Conservation (phyloP, 1,140 invertebrate genomes). For the Cheumatopsyche charites region DNA sequence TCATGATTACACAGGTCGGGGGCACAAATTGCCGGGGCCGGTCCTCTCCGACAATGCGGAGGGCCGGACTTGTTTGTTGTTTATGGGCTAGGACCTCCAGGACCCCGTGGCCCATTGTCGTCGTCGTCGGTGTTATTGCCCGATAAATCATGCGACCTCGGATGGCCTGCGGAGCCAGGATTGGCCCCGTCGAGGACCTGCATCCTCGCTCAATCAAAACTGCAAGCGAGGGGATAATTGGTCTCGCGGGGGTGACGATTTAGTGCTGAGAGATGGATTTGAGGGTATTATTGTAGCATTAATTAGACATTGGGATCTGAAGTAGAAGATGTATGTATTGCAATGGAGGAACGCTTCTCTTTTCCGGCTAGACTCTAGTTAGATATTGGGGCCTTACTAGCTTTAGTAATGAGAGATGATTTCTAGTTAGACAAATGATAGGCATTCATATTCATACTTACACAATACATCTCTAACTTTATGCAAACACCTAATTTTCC, state of each 20-base stretch:
- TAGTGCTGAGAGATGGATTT: not conserved
- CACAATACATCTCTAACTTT: no score
- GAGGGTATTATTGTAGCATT: no score
- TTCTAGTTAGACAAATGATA: no score
- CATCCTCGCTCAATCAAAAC: constrained; percentile 33
- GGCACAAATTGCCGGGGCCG: constrained; percentile 41
- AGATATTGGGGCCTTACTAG: no score
- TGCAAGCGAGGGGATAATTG: constrained; percentile 17
- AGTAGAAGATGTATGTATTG: no score
- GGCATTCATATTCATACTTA: no score
- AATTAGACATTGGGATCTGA: no score
- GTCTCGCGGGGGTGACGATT: not conserved
- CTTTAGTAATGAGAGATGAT: no score
- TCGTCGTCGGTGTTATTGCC: constrained; percentile 45
- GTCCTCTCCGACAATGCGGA: constrained; percentile 29
- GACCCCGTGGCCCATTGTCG: constrained; percentile 39
- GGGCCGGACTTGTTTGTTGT: constrained; percentile 48
- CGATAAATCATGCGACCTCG: constrained; percentile 41
- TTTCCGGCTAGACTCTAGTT: no score
- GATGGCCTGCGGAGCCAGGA: no score
- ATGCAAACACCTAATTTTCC: no score
- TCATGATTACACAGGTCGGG: constrained; percentile 43
- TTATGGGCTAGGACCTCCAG: constrained; percentile 40
- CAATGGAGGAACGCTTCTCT: no score
- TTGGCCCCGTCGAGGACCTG: constrained; percentile 13